Base-by-base conservation (phyloP, 37 sponge, comb jelly and placozoan genomes). In the Eunapius fragilis region DNA sequence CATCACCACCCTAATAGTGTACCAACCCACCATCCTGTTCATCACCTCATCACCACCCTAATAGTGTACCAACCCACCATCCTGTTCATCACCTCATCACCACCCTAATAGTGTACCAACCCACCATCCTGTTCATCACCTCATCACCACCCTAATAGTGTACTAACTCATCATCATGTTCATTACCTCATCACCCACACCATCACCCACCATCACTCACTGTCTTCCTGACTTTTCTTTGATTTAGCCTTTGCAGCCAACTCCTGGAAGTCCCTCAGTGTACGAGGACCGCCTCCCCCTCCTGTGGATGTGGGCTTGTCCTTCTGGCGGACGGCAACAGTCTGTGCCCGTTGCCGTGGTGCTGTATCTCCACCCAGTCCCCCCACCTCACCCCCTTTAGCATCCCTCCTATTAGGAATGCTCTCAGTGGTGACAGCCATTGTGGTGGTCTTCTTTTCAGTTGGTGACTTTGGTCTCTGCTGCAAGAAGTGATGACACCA, bases 221-320 rank as follows among this genome's bases (percentile, higher is more conserved):
- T 50, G 49, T 1, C 27, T 68, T 68, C 69, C 23, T 32, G 71
- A 30, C 2, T 25, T 34, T 31, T 69, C 72, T 24, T 72, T 22
- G 22, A 5, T 41, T 41, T 78, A 33, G 69, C 68, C 36, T n/a
- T 77, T 30, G 74, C 72, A 24, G 82, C 28, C 3, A 87, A 28
- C 69, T 75, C 27, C 89, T 88, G 87, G 68, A 80, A 87, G 75
- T 87, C 87, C 25, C 36, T 19, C 45, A 87, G 75, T 31, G 87
- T 87, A n/a, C 81, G 74, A 45, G 86, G 86, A 37, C 36, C 36
- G 3, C 41, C n/a, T n/a, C n/a, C 41, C 5, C 41, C 41, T 6
- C 41, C 41, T 41, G 41, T 9, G 3, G 41, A 41, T 25, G 32
- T 32, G 19, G 32, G 32, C n/a, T 0, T 73, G n/a, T 32, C 74